Conservation (phyloP, 2,888 invertebrate genomes). For the Caenorhabditis imperialis region DNA sequence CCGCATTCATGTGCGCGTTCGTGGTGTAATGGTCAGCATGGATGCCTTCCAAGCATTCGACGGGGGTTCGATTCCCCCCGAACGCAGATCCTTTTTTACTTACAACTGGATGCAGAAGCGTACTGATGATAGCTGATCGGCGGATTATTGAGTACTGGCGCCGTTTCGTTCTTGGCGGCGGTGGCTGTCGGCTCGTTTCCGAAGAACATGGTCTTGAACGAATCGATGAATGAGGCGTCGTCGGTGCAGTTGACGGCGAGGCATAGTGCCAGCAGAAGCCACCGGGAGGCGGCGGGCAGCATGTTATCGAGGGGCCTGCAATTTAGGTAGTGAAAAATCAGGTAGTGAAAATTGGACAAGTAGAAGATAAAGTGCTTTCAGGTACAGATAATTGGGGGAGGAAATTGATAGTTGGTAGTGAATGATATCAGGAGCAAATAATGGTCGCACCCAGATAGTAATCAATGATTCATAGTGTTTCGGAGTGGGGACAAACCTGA, state of each 20-base stretch:
- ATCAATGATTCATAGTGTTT: constrained; percentile 18
- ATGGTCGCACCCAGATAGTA: constrained; percentile 26
- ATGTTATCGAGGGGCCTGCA: no score
- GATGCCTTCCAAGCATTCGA: constrained; percentile 66
- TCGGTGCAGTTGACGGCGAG: constrained; percentile 12
- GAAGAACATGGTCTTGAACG: constrained; percentile 53
- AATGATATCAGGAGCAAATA: not conserved
- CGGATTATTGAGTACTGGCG: constrained; percentile 35
- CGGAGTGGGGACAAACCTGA: constrained; percentile 3
- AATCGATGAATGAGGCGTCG: constrained; percentile 39
- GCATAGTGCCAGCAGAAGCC: constrained; percentile 33
- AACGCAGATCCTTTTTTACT: constrained; percentile 42
- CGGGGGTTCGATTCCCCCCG: constrained; percentile 53
- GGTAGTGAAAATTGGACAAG: constrained; percentile 2
- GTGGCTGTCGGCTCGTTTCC: constrained; percentile 27
- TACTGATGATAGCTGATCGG: constrained; percentile 52
- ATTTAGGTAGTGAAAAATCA: no score
- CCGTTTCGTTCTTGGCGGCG: constrained; percentile 25
- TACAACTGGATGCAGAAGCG: constrained; percentile 29
- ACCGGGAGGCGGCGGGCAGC: constrained; percentile 37
- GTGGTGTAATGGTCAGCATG: constrained; percentile 69
- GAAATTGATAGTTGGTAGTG: not conserved
- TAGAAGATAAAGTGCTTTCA: not conserved
- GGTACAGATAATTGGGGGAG: not conserved
- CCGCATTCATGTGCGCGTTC: no score